Percentiles rank a stretch among this genome's conserved stretches.
Conservation (phyloP, 2,113 vertebrate species). For the Microcebus tavaratra region DNA sequence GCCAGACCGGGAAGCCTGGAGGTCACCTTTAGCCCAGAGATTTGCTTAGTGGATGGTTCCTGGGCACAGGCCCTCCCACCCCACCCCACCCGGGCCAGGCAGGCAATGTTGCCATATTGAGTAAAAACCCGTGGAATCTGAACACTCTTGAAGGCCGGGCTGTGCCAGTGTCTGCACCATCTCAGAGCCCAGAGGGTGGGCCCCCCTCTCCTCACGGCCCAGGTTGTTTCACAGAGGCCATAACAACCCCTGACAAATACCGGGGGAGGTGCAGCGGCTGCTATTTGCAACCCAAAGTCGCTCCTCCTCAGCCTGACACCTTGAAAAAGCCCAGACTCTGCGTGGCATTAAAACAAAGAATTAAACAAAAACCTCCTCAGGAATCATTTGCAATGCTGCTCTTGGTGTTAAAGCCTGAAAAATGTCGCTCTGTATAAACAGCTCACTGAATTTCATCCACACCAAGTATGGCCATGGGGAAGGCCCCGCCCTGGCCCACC, state of each 20-base stretch:
- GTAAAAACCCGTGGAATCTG: constrained; percentile 94
- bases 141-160: constrained; percentile 85
- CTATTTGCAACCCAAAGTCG: constrained; percentile 87
- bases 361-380: constrained; percentile 97
- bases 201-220: constrained; percentile 81
- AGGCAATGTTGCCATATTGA: constrained; percentile 98
- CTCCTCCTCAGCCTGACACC: constrained; percentile 89
- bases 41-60: constrained; percentile 14
- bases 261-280: constrained; percentile 72
- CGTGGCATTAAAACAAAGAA: constrained; percentile 90
- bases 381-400: constrained; percentile 92
- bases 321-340: constrained; percentile 98
- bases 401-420: constrained; percentile 99
- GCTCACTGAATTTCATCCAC: constrained; percentile 93
- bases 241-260: constrained; percentile 87
- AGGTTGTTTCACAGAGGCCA: constrained; percentile 86
- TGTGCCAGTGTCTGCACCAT: constrained; percentile 98
- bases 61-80: constrained; percentile 61
- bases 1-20: background rate
- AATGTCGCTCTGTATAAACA: constrained; percentile 98
- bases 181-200: constrained; percentile 90
- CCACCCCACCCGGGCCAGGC: constrained; percentile 81
- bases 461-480: constrained; percentile 97
- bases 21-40: constrained; percentile 34
- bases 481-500: constrained; percentile 68